Base-by-base conservation (phyloP, 2,113 vertebrate species). In the Neoarius graeffei region DNA sequence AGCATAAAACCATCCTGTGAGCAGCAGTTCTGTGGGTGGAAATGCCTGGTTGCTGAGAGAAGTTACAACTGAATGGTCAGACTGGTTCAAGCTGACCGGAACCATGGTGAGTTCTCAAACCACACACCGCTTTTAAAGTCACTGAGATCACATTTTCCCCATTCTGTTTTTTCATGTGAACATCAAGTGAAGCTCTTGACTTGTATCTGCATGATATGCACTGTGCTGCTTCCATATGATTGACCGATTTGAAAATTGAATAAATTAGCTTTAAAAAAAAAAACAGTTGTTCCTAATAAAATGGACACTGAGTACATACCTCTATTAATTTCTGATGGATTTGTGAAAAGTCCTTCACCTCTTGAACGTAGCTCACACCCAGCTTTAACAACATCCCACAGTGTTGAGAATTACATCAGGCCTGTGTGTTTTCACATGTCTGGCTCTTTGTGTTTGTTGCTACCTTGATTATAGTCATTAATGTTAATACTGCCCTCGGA, bases 361-460 rank as follows among this genome's bases (percentile, higher is more conserved):
- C 87, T 9, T 66, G 42, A 64, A 69, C 79, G 59, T 77, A 66
- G 7, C 62, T 60, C 85, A 81, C 77, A 80, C 83, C 74, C 67
- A 79, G 76, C n/a, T 83, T 57, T 52, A 14, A 57, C 83, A 77
- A 56, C 77, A 50, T 82, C 62, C 74, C 56, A 66, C 69, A 84
- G 87, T 85, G 79, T 88, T 89, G 83, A 85, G 23, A 71, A 56
- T 90, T 86, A 88, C 86, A 92, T 83, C 84, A 91, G 48, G 30
- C 19, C 15, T 67, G 35, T 35, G 30, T 84, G 64, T 85, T 52
- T 76, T 83, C 27, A 57, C 35, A 14, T 83, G 59, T 10, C 62
- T 71, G 57, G 4, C 27, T 57, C 54, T 67, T 14, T 77, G 50
- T 62, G 54, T 71, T 81, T 23, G 27, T 87, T 8, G 7, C 60